phyloP scores from a whole-genome alignment of 2,888 invertebrate species.

The Ethmia dodecea region DNA sequence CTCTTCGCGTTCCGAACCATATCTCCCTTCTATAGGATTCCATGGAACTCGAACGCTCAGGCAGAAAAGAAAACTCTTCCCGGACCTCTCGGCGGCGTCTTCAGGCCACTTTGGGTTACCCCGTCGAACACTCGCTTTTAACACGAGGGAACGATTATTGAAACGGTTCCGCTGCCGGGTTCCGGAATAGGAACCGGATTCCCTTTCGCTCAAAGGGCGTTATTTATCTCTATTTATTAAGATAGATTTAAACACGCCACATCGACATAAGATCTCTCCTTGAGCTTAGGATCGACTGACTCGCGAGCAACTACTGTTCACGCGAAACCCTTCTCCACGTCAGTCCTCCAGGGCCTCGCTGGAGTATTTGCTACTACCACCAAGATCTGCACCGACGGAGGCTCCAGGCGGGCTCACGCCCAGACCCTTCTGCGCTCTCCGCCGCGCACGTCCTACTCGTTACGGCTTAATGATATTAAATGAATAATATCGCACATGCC shows the following conservation, averaged over 20 bases:
- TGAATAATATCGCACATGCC: conserved; percentile 39
- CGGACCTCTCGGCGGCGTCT: conserved; percentile 74
- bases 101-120: conserved; percentile 70
- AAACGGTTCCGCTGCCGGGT: conserved; percentile 75
- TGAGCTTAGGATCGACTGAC: conserved; percentile 78
- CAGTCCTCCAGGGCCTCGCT: conserved; percentile 79
- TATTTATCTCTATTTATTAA: conserved; percentile 23
- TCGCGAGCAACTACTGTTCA: conserved; percentile 75
- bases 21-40: conserved; percentile 71
- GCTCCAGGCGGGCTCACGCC: conserved; percentile 69
- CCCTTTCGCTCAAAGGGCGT: conserved; percentile 67
- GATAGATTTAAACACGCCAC: conserved; percentile 45
- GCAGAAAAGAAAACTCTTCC: conserved; percentile 64
- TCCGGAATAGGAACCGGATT: conserved; percentile 79
- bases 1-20: conserved; percentile 63
- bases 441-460: conserved; percentile 76
- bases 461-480: conserved; percentile 64
- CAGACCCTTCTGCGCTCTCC: conserved; percentile 79
- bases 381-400: conserved; percentile 79
- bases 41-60: conserved; percentile 68
- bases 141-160: conserved; percentile 54
- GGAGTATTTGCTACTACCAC: conserved; percentile 85
- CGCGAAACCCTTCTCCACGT: conserved; percentile 74
- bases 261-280: conserved; percentile 67
- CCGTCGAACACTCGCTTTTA: conserved; percentile 33